Base-by-base conservation (phyloP, 2,113 vertebrate species). In the rabbit (Oryctolagus cuniculus) region DNA sequence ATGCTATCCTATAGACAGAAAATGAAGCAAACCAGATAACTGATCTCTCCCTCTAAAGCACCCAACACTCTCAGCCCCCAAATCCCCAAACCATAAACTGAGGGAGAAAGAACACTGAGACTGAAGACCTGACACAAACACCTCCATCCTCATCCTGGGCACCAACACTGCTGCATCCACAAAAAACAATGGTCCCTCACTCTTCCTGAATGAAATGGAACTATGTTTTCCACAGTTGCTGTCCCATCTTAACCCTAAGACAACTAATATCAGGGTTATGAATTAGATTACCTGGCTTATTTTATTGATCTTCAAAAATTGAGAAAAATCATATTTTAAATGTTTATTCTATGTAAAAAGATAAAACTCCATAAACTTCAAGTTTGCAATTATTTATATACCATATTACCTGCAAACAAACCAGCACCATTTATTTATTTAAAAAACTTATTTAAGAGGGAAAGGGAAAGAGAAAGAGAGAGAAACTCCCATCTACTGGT, bases 291-390 rank as follows among this genome's bases (percentile, higher is more conserved):
- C 16, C 19, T 53, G 61, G 27, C 49, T 44, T 86, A 58, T 61
- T n/a, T 22, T 25, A 75, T 13, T 73, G 29, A 63, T 85, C 36
- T 87, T 49, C 24, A 84, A 93, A 29, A 86, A 38, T 13, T 10
- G 75, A 72, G 12, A 85, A 72, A 34, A 53, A 91, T 72, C 38
- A 88, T 0, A 83, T 31, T 55, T 70, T 89, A 90, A 78, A 69
- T 21, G 31, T 70, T 29, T 10, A 22, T 86, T 80, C 72, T 19
- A 34, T 55, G 36, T 12, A 31, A 58, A 66, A 77, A 91, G 25
- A 81, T 74, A 92, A 93, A 87, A 69, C 19, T 38, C 87, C 19
- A 55, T 6, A 51, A 88, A 87, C 90, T 66, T 86, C 16, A 49
- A 36, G n/a, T 72, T 34, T 66, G 36, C 66, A 83, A 64, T 79